Evolutionary conservation across 2,888 invertebrate species (phyloP), one percentile per base, ranked within the genome.

Genomic region (Orchesellides sinensis): DNA sequence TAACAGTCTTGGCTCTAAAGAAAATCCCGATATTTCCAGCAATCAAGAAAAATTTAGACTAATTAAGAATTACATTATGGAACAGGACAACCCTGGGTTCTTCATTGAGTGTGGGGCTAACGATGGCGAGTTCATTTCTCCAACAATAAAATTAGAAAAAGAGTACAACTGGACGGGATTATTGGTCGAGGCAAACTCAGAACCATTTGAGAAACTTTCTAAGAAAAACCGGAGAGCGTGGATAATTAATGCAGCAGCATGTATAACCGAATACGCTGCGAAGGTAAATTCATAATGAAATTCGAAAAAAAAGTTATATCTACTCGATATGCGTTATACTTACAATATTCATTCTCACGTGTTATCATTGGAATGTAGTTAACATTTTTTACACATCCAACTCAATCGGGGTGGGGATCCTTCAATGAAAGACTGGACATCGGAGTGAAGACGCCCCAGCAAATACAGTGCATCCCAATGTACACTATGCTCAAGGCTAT

Each of bases 21-120:
- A n/a, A n/a, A n/a, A n/a, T n/a, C n/a, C n/a, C n/a, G 17, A 45
- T 40, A 35, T 69, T 0, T 54, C 69, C 4, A 54, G 21, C n/a
- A 69, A 69, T 17, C 12, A 21, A 14, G 69, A 69, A 23, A 69
- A 69, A 14, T 27, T 69, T 6, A 54, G 17, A 35, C 21, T 32
- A 21, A 2, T 69, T 1, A 35, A 69, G 54, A 21, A 45, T n/a
- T n/a, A n/a, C n/a, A n/a, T n/a, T n/a, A n/a, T n/a, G n/a, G n/a
- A n/a, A n/a, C n/a, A n/a, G n/a, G n/a, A 63, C 35, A 63, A 14
- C 14, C 40, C 47, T 1, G 90, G 90, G 3, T 89, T 90, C 82
- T 90, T 90, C 81, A 86, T 90, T 14, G 90, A 90, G 85, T 89
- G 89, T 75, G 90, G 90, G 8, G 90, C 90, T 3, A 83, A 90